Conservation (phyloP, 2,888 invertebrate genomes). For the Scelioninae gen. 1 region DNA sequence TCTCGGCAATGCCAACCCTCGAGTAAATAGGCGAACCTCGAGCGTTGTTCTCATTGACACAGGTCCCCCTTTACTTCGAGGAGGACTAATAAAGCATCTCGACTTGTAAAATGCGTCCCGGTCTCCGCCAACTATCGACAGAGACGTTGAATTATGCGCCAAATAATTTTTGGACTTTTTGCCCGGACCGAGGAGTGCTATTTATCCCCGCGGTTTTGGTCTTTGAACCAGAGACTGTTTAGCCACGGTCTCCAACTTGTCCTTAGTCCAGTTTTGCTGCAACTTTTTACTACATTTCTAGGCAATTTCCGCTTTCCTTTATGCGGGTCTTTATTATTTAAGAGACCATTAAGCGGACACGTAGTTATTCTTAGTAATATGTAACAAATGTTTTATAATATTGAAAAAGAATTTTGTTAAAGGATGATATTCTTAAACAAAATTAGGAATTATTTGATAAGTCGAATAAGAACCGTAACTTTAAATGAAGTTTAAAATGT, state of each 20-base stretch:
- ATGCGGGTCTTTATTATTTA: too few species aligned
- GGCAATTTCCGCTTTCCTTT: neutral
- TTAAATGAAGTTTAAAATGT: too few species aligned
- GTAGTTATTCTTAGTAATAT: too few species aligned
- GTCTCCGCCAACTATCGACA: conserved; percentile 61
- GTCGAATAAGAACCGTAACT: too few species aligned
- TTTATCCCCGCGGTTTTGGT: conserved; percentile 30
- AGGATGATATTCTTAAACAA: too few species aligned
- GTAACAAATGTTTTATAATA: too few species aligned
- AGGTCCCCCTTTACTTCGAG: conserved; percentile 73
- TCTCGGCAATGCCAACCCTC: conserved; percentile 76
- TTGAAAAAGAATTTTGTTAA: too few species aligned
- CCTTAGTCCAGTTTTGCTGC: conserved; percentile 24
- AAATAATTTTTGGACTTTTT: conserved; percentile 63
- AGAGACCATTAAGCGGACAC: too few species aligned
- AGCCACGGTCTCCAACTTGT: conserved; percentile 45
- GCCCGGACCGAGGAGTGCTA: neutral
- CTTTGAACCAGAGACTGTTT: conserved; percentile 37
- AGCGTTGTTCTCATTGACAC: conserved; percentile 77
- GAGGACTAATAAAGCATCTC: conserved; percentile 79
- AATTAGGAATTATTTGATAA: too few species aligned
- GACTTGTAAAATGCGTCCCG: conserved; percentile 70
- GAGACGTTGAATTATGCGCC: conserved; percentile 55
- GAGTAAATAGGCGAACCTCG: conserved; percentile 76
- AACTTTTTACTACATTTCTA: conserved; percentile 16